Conservation (phyloP, 2,113 vertebrate species). For the Phocoena phocoena region DNA sequence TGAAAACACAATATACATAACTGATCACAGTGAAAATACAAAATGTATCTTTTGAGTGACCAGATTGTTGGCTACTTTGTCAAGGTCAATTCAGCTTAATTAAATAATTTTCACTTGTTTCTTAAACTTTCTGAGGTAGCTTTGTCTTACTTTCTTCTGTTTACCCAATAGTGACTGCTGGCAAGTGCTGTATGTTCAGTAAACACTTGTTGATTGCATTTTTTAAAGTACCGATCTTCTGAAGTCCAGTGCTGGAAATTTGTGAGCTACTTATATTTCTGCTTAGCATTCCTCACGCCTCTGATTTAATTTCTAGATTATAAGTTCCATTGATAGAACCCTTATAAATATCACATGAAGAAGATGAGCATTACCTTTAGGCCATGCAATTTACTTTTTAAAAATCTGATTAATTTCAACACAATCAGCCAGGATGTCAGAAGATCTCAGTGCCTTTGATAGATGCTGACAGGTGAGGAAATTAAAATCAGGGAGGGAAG, state of each 20-base stretch:
- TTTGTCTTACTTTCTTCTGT: not conserved
- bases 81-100: not conserved
- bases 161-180: not conserved
- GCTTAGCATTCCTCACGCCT: not conserved
- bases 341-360: conserved; percentile 63
- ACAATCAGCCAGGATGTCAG: conserved; percentile 75
- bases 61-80: not conserved
- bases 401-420: conserved; percentile 80
- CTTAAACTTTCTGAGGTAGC: not conserved
- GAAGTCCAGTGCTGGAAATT: not conserved
- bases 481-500: conserved; percentile 80
- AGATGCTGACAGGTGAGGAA: conserved; percentile 78
- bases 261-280: not conserved
- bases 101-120: not conserved
- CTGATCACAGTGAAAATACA: not conserved
- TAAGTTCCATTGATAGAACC: conserved; percentile 15
- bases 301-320: conserved; percentile 41
- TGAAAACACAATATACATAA: not conserved
- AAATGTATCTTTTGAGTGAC: not conserved
- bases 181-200: not conserved
- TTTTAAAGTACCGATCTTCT: not conserved
- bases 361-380: conserved; percentile 69
- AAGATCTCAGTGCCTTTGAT: conserved; percentile 73
- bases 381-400: conserved; percentile 70
- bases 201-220: not conserved